phyloP scores from a whole-genome alignment of 2,888 invertebrate genomes.

The Xestia ashworthii region DNA sequence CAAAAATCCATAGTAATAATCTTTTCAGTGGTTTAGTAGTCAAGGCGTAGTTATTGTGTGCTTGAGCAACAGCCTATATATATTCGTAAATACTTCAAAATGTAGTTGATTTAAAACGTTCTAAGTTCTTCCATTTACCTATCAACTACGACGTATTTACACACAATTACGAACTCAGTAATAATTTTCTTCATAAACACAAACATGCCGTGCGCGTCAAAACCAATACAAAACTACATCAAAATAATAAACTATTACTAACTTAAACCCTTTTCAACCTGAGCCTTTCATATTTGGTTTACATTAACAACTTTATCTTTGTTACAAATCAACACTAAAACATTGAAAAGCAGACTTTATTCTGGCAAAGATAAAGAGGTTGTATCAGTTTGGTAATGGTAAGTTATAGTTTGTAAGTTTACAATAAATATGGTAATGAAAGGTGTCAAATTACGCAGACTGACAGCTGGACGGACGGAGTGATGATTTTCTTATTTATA shows the following conservation, averaged over 20 bases:
- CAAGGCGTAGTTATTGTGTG: background rate
- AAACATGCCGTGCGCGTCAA: constrained; percentile 62
- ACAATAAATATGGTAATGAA: constrained; percentile 90
- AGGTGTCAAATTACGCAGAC: constrained; percentile 88
- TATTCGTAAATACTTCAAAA: background rate
- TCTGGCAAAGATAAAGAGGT: background rate
- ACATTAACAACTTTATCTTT: constrained; percentile 58
- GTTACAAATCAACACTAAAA: constrained; percentile 10
- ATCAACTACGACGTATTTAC: constrained; percentile 22
- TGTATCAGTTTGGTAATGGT: background rate
- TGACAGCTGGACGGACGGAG: constrained; percentile 80
- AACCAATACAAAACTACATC: constrained; percentile 68
- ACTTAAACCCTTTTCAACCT: constrained; percentile 72
- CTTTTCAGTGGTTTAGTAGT: too few species aligned
- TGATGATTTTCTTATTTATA: constrained; percentile 86
- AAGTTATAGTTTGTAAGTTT: constrained; percentile 65
- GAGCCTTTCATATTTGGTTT: constrained; percentile 79
- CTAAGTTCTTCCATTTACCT: constrained; percentile 2
- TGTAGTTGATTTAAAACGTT: background rate
- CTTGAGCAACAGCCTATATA: background rate
- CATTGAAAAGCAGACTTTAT: constrained; percentile 59
- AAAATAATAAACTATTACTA: constrained; percentile 69
- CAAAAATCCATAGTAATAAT: background rate
- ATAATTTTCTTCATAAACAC: constrained; percentile 64
- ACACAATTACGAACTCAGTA: constrained; percentile 54